Conservation (phyloP, 2,797 vertebrate genomes). For the Parauchenoglanis ngamensis region DNA sequence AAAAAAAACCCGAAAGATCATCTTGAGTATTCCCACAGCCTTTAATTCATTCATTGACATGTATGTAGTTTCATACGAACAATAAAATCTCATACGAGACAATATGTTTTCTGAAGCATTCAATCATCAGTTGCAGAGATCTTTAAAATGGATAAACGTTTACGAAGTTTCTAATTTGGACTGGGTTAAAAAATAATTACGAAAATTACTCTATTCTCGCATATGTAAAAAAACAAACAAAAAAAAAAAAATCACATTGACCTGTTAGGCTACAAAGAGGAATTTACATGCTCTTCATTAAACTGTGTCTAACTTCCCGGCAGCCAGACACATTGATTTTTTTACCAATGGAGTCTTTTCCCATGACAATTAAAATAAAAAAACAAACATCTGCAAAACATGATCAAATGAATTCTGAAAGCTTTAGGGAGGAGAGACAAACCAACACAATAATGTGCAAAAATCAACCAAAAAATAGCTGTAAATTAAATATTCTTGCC, state of each 20-base stretch:
- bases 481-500: neutral
- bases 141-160: slow-evolving; percentile 1
- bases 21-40: neutral
- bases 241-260: neutral
- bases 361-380: neutral
- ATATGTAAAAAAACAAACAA: neutral
- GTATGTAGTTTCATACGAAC: neutral
- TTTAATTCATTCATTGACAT: slow-evolving; percentile 16
- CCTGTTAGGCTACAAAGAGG: slow-evolving; percentile 8
- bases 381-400: neutral
- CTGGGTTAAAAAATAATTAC: slow-evolving; percentile 33
- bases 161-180: neutral
- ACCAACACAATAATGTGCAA: slow-evolving; percentile 8
- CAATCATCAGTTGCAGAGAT: neutral
- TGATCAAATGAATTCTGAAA: slow-evolving; percentile 3
- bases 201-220: slow-evolving; percentile 21
- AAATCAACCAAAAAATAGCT: slow-evolving; percentile 15
- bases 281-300: slow-evolving; percentile 37
- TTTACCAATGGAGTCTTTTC: neutral
- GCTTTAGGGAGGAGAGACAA: neutral
- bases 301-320: slow-evolving; percentile 52
- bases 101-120: neutral
- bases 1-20: neutral
- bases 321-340: slow-evolving; percentile 41
- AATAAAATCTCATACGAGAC: slow-evolving; percentile 9